Evolutionary conservation across 2,888 invertebrate genomes (phyloP), one percentile per base, ranked within the genome.

Genomic region (Chelonus formosanus): DNA sequence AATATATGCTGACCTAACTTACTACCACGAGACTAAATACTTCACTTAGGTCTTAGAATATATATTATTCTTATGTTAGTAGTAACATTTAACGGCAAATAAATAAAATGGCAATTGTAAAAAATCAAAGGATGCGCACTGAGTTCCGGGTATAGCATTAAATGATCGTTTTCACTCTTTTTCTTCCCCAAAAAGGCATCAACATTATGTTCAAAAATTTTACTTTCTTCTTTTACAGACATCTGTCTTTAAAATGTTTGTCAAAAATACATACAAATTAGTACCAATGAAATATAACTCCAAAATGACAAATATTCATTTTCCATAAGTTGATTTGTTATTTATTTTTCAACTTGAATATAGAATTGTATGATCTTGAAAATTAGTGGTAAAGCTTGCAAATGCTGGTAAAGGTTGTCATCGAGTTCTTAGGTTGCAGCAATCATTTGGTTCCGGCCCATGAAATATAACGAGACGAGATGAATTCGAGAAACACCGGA

Each of bases 1-100:
- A 75, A 75, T 74, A 67, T 67, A 47, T 53, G 45, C 45, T 58
- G 44, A 58, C 57, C 58, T 36, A 57, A 36, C 43, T 52, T 20
- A 36, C 40, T 10, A 48, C 35, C 36, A 59, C 48, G 7, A 36
- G 4, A 45, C 31, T 36, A 31, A 45, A 35, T 50, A 10, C 52
- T 45, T 65, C 54, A 8, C 45, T 52, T 53, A n/a, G 45, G 20
- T 20, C 20, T 20, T 20, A 20, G 8, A 4, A 20, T 2, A 54
- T 20, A 47, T 34, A 58, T 32, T 57, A 34, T 58, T 31, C 20
- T n/a, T 10, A 8, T 47, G 31, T 34, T 34, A 47, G 54, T 47
- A 5, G 40, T 47, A 52, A 57, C 47, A 52, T 48, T 58, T 45
- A 62, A 53, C 52, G 36, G 52, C 44, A 67, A 58, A 62, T 54